Evolutionary conservation across 2,113 vertebrate genomes (phyloP), one percentile per base, ranked within the genome.

Genomic region (Salvelinus namaycush): DNA sequence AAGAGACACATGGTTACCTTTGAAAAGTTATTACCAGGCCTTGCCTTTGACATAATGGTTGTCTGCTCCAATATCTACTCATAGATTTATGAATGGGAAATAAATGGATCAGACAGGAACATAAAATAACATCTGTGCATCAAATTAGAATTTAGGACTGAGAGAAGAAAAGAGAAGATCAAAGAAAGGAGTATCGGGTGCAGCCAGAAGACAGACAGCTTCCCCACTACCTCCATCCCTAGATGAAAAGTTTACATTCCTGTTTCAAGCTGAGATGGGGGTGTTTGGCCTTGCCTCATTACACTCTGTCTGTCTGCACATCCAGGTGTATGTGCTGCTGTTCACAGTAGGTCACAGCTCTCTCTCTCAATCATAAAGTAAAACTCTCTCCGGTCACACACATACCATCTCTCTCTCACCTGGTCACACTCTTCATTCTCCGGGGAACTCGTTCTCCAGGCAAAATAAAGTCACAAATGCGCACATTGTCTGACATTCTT

Each of bases 241-340:
- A 39, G 14, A 27, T 16, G 69, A 81, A 60, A 76, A 77, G 84
- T 88, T 90, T 84, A 82, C 86, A 92, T 91, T 89, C 84, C 83
- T 85, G 48, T 51, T 69, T 44, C 68, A 31, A 44, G 80, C 79
- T 34, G 70, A 84, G 70, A 84, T 87, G 76, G 60, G 80, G 79
- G 78, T 70, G 29, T 59, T 70, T 51, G 66, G 75, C 44, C 68
- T 5, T 81, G 72, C 76, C 48, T 77, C 76, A 74, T 80, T 31
- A 76, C 69, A 34, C 67, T 34, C 39, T 76, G 73, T 75, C 74
- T 49, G 29, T 82, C 49, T 80, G 73, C 44, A 13, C 22, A 54
- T 77, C 34, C 79, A 77, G 79, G 81, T 81, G 83, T 80, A 73
- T 73, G 27, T 83, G 76, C 66, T 70, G 49, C 75, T 65, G 14